Percentiles rank a stretch among this genome's conserved stretches.
phyloP scores from a whole-genome alignment of 2,888 invertebrate species.

The Caenorhabditis sp. region DNA sequence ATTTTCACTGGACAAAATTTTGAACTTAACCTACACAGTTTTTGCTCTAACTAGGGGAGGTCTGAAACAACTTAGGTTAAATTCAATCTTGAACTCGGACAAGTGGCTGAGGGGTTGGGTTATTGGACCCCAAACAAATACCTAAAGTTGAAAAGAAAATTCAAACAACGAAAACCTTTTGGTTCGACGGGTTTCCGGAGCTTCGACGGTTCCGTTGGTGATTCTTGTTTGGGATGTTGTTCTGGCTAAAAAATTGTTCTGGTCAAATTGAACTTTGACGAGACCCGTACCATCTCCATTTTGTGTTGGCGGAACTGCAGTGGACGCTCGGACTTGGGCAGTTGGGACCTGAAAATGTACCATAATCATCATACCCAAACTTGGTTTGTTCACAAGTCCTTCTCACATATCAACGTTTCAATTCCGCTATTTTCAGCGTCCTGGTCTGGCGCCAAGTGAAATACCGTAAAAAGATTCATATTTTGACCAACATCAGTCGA shows the following conservation, averaged over 20 bases:
- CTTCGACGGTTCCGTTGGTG: slow-evolving; percentile 1
- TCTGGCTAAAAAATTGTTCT: slow-evolving; percentile 26
- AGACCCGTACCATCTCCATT: slow-evolving; percentile 46
- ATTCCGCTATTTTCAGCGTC: no score
- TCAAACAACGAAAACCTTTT: slow-evolving; percentile 46
- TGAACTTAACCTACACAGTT: slow-evolving; percentile 56
- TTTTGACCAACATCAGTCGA: slow-evolving; percentile 33
- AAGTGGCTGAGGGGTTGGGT: slow-evolving; percentile 14
- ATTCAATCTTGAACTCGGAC: slow-evolving; percentile 21
- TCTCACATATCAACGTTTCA: no score
- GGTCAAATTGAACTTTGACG: not conserved
- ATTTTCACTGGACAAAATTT: no score
- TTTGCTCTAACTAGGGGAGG: slow-evolving; percentile 58
- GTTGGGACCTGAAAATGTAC: slow-evolving; percentile 45
- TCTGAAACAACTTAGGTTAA: slow-evolving; percentile 48
- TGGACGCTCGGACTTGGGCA: slow-evolving; percentile 52
- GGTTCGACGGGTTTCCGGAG: slow-evolving; percentile 21
- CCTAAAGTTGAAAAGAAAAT: slow-evolving; percentile 11
- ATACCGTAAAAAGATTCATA: slow-evolving; percentile 22
- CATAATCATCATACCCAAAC: no score
- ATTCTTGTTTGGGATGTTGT: slow-evolving; percentile 45
- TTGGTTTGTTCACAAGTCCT: no score
- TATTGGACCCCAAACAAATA: no score
- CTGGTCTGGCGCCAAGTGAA: no score
- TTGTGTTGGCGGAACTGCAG: slow-evolving; percentile 43